Conservation (phyloP, 2,113 vertebrate species). For the Pseudopodoces humilis region DNA sequence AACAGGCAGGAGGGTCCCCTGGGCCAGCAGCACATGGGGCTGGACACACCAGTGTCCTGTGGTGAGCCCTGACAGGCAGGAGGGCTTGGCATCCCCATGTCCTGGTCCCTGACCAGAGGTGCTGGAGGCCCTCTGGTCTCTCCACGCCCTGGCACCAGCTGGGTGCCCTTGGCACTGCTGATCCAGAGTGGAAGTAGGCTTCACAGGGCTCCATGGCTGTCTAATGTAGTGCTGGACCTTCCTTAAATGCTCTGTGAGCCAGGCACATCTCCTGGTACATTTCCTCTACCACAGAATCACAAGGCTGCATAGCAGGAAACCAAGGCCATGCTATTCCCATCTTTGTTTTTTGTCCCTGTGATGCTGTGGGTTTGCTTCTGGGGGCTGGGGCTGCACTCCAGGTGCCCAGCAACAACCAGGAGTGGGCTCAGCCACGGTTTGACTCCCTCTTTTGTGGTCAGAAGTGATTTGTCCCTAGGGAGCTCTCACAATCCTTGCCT, state of each 20-base stretch:
- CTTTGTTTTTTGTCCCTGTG: background rate
- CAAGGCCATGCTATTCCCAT: background rate
- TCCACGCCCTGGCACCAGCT: background rate
- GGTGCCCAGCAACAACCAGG: background rate
- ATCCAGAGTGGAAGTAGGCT: background rate
- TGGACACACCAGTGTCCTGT: background rate
- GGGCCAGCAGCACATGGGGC: background rate
- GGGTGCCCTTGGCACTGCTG: background rate
- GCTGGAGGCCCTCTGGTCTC: background rate
- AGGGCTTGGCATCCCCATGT: background rate
- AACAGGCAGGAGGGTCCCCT: background rate
- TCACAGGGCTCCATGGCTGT: background rate
- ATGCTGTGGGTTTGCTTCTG: background rate
- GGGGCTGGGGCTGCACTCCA: background rate
- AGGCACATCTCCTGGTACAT: background rate
- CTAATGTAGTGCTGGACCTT: background rate
- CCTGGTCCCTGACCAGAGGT: rapidly evolving
- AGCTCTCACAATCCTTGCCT: background rate
- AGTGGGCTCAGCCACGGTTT: background rate
- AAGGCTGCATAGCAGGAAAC: background rate
- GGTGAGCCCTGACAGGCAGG: background rate
- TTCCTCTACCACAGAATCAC: background rate
- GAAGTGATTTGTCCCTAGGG: background rate
- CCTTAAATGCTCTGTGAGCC: background rate
- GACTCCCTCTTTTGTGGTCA: background rate